Conservation (phyloP, 2,797 vertebrate genomes). For the Naso thynnoides region DNA sequence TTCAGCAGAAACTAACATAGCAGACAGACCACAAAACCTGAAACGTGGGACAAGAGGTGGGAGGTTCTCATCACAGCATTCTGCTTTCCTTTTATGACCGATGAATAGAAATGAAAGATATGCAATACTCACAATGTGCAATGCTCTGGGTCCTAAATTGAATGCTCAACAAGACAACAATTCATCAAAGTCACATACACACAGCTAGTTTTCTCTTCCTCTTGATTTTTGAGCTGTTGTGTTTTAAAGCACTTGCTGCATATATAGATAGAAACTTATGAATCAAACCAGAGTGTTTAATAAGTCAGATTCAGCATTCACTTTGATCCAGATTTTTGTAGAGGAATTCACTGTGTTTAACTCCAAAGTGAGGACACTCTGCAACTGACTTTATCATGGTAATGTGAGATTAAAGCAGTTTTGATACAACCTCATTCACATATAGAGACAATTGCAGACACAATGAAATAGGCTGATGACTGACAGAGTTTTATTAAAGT, state of each 20-base stretch:
- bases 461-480: slow-evolving; percentile 1
- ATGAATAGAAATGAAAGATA: slow-evolving; percentile 24
- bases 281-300: slow-evolving; percentile 10
- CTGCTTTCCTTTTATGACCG: no score
- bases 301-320: slow-evolving; percentile 2
- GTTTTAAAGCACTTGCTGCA: slow-evolving; percentile 8
- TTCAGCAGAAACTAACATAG: slow-evolving; percentile 4
- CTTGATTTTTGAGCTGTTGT: slow-evolving; percentile 16
- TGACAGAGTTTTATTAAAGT: slow-evolving; percentile 13
- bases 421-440: background rate
- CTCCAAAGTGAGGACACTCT: background rate
- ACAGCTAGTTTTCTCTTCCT: background rate
- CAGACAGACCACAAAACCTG: slow-evolving; percentile 30
- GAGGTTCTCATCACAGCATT: slow-evolving; percentile 33
- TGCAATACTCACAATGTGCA: background rate
- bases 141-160: slow-evolving; percentile 13
- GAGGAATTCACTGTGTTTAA: background rate
- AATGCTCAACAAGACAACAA: slow-evolving; percentile 8
- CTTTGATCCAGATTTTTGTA: slow-evolving; percentile 14
- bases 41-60: slow-evolving; percentile 29
- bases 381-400: slow-evolving; percentile 14
- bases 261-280: no score
- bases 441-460: slow-evolving; percentile 5
- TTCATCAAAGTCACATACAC: slow-evolving; percentile 20
- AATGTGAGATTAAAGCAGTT: slow-evolving; percentile 9